Evolutionary conservation across 2,888 invertebrate species (phyloP).

Genomic region (Cryptocheilus praepositus): DNA sequence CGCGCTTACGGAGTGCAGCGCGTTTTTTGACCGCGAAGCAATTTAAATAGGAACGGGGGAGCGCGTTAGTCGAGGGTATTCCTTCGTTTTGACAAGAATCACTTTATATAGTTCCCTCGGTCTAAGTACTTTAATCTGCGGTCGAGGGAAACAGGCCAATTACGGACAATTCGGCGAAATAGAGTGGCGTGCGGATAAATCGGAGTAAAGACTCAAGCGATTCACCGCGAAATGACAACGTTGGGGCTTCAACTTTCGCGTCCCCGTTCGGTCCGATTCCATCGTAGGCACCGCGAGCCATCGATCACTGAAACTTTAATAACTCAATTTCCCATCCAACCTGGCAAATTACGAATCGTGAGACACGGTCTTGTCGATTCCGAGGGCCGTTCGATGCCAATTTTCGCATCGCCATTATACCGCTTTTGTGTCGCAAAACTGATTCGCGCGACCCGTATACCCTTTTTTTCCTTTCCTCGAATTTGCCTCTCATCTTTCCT

Average conservation of each 20-base stretch:
- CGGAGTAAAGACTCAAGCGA: no score
- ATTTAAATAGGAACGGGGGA: no score
- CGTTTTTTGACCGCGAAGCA: no score
- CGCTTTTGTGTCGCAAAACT: background rate
- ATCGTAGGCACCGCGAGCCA: slow-evolving; percentile 20
- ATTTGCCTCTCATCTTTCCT: slow-evolving; percentile 18
- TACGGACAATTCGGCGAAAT: background rate
- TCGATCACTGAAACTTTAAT: slow-evolving; percentile 35
- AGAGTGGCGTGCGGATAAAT: no score
- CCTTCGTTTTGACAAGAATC: no score
- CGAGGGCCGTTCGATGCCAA: slow-evolving; percentile 2
- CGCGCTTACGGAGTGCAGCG: no score
- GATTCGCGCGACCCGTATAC: slow-evolving; percentile 13
- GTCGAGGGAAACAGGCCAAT: no score
- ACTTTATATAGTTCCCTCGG: no score
- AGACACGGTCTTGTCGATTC: background rate
- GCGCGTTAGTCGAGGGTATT: background rate
- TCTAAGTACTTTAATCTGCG: no score
- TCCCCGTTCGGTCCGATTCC: slow-evolving; percentile 4
- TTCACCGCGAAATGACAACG: slow-evolving; percentile 1
- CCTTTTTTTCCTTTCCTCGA: slow-evolving; percentile 14
- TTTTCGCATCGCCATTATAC: background rate
- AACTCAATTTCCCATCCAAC: slow-evolving; percentile 24
- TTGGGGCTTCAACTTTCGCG: slow-evolving; percentile 22
- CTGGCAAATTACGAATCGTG: background rate